A percentile compares a stretch with the other conserved stretches of the same genome.
phyloP scores from a whole-genome alignment of 2,888 invertebrate genomes.

The Amiota mariae region DNA sequence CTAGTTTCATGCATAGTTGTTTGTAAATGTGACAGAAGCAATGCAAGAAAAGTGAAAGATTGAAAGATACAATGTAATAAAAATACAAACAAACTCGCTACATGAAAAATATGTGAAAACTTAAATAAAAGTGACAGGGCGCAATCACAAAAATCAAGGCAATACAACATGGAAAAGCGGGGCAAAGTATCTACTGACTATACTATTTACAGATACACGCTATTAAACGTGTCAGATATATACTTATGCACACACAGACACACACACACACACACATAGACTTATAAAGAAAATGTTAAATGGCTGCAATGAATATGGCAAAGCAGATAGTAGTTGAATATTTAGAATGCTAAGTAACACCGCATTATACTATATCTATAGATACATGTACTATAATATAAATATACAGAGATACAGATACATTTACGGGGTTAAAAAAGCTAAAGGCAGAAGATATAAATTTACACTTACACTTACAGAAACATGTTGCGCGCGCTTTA shows the following conservation, averaged over 20 bases:
- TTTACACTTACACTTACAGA: conserved; percentile 41
- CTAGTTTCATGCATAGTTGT: too few species aligned
- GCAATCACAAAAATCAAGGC: conserved; percentile 36
- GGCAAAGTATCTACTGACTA: conserved; percentile 39
- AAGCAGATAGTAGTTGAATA: neutral
- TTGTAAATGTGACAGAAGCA: conserved; percentile 3
- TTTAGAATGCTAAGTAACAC: conserved; percentile 24
- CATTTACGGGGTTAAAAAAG: neutral
- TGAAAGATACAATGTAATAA: conserved; percentile 25
- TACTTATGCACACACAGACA: conserved; percentile 38
- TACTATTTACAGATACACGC: conserved; percentile 50
- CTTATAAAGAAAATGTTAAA: conserved; percentile 62
- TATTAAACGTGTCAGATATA: conserved; percentile 64
- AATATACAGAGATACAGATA: neutral
- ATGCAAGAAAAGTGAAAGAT: neutral
- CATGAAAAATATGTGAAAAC: conserved; percentile 50
- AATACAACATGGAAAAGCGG: neutral
- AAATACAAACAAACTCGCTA: conserved; percentile 17
- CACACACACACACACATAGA: conserved; percentile 25
- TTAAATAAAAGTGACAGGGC: conserved; percentile 66
- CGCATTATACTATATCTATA: too few species aligned
- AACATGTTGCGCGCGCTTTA: conserved; percentile 44
- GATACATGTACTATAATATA: neutral
- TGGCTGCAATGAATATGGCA: conserved; percentile 50
- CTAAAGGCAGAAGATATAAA: conserved; percentile 17